Base-by-base conservation (phyloP, 2,113 vertebrate genomes). In the Oryzias javanicus region DNA sequence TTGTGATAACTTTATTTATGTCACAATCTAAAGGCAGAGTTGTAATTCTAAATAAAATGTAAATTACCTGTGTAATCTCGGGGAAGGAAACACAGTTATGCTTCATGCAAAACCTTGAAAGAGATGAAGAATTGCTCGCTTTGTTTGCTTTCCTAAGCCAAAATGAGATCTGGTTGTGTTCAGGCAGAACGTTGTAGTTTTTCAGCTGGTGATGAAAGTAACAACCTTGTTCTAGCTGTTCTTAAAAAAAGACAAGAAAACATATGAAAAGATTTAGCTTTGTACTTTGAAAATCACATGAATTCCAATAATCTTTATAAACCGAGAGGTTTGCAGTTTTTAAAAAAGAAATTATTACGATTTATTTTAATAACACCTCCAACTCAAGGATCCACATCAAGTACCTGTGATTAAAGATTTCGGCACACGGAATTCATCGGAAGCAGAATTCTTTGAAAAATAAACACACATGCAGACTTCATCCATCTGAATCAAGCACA, bases 381-480 rank as follows among this genome's bases (percentile, higher is more conserved):
- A 35, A 35, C 10, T 35, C 35, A 35, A 35, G 35, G 35, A 35
- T 35, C 35, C 35, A 35, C 2, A 35, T 35, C 35, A 35, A 35
- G 35, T 35, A 35, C 35, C 35, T 35, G 35, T 35, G 35, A 35
- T 35, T 35, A 35, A 35, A 17, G 18, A 20, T 8, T 12, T 25
- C 45, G 42, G 69, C 15, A 45, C 10, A 20, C 35, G 55, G 19
- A 5, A 35, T n/a, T 40, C 19, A 16, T 44, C 18, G 44, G 41
- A 47, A 63, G 35, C 18, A 4, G 25, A 58, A 40, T 42, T 50
- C 17, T 57, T 67, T 57, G 42, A 67, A 67, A 49, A 52, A 16
- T 16, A 66, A 47, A 24, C 4, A 18, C 14, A 45, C 12, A 14
- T n/a, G 6, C 6, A 44, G 47, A 58, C 67, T 77, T 78, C 65